Evolutionary conservation across 1,140 invertebrate genomes (phyloP), one percentile per base, ranked within the genome.

Genomic region (Meloidogyne chitwoodi): DNA sequence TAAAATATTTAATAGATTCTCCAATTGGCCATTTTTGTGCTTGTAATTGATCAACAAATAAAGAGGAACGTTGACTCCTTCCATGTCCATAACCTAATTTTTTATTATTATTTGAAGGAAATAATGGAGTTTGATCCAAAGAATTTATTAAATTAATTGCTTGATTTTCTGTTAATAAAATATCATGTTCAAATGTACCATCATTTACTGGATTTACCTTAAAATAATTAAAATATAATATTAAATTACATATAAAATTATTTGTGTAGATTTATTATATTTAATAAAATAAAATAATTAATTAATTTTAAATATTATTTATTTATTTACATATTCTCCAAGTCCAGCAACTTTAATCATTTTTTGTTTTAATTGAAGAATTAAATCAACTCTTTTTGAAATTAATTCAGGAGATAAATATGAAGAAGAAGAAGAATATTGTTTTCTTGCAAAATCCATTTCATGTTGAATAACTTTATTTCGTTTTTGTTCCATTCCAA

Each of bases 121-220:
- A 10, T n/a, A 63, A 63, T 38, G 80, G 82, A 69, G 84, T 81
- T 24, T 81, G 68, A 44, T 77, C 79, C 38, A 82, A 34, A 31
- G 27, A 75, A 65, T 84, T 56, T 8, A 84, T 64, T 22, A 82
- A 63, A 19, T 26, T 66, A 27, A 24, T 38, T 12, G 83, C 62
- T 62, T 83, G 81, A 14, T 70, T 44, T 29, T 83, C 83, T 6
- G 81, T 83, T 11, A 83, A 66, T n/a, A 83, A 62, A 24, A 83
- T 56, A 64, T 83, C 81, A 6, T 83, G 81, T 71, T 83, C 67
- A 38, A 83, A 83, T 22, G 81, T 83, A 31, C 81, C 81, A 65
- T 83, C 81, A 62, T 83, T 83, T 14, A 67, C 69, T 48, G 81
- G 80, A n/a, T 22, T 34, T 12, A 82, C 80, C 79, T 81, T 16